A percentile compares a stretch with the other conserved stretches of the same genome.
Evolutionary conservation across 2,797 vertebrate species (phyloP).

Genomic region (Sebastes steindachneri): DNA sequence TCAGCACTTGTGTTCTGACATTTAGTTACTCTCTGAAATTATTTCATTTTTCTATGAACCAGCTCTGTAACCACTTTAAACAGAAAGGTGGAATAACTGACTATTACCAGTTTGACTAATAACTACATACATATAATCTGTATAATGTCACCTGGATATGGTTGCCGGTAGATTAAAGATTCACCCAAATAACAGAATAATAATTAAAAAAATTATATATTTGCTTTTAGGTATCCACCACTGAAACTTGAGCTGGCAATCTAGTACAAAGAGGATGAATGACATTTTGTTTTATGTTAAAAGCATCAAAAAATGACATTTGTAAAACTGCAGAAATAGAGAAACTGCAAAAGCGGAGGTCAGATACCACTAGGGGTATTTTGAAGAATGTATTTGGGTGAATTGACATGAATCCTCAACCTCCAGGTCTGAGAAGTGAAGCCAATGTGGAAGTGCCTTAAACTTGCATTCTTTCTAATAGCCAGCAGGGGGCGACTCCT

Average conservation of each 20-base stretch:
- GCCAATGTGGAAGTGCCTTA: no score
- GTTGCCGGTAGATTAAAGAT: background rate
- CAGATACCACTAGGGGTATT: background rate
- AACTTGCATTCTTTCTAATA: background rate
- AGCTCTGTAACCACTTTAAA: background rate
- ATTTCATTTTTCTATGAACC: slow-evolving; percentile 16
- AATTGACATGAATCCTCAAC: no score
- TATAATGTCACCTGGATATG: background rate
- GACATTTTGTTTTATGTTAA: background rate
- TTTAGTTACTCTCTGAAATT: slow-evolving; percentile 5
- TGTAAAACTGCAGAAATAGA: background rate
- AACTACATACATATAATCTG: background rate
- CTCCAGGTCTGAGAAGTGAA: no score
- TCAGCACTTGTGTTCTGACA: slow-evolving; percentile 15
- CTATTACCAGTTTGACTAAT: background rate
- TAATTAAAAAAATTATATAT: background rate
- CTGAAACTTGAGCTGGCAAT: background rate
- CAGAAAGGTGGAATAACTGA: background rate
- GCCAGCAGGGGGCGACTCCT: background rate
- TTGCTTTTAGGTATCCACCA: background rate
- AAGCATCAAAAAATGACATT: background rate
- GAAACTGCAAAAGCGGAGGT: background rate
- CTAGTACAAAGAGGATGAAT: background rate
- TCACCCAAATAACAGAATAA: background rate
- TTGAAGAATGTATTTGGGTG: no score